Conservation (phyloP, 2,797 vertebrate genomes). For the Sebastes oblongus region DNA sequence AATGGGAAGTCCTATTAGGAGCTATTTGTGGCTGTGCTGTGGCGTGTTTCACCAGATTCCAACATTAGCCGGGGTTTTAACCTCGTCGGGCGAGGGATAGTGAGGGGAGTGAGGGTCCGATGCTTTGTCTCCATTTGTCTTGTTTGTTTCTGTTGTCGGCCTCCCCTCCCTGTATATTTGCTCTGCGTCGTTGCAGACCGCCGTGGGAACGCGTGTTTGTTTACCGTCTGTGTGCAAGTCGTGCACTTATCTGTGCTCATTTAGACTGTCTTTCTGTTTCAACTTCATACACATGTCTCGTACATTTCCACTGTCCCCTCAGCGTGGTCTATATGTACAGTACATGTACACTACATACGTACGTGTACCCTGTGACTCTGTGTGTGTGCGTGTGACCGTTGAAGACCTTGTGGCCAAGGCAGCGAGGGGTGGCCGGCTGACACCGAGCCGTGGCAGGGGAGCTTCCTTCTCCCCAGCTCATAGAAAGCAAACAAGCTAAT, state of each 20-base stretch:
- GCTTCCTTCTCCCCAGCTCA: slow-evolving; percentile 76
- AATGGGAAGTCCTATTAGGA: slow-evolving; percentile 76
- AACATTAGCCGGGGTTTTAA: slow-evolving; percentile 68
- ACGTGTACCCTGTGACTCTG: slow-evolving; percentile 5
- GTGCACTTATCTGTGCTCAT: slow-evolving; percentile 1
- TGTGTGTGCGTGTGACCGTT: slow-evolving; percentile 42
- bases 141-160: slow-evolving; percentile 37
- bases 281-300: background rate
- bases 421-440: slow-evolving; percentile 66
- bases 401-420: slow-evolving; percentile 40
- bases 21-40: slow-evolving; percentile 74
- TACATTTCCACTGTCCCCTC: background rate
- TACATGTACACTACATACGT: background rate
- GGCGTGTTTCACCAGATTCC: slow-evolving; percentile 75
- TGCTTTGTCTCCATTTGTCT: slow-evolving; percentile 51
- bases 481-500: slow-evolving; percentile 85
- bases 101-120: slow-evolving; percentile 19
- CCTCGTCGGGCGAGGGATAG: slow-evolving; percentile 36
- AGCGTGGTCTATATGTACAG: background rate
- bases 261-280: background rate
- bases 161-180: slow-evolving; percentile 36
- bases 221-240: slow-evolving; percentile 27
- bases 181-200: background rate
- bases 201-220: slow-evolving; percentile 35
- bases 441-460: slow-evolving; percentile 69